phyloP scores from a whole-genome alignment of 2,888 invertebrate genomes.

The Lasiommata megera region DNA sequence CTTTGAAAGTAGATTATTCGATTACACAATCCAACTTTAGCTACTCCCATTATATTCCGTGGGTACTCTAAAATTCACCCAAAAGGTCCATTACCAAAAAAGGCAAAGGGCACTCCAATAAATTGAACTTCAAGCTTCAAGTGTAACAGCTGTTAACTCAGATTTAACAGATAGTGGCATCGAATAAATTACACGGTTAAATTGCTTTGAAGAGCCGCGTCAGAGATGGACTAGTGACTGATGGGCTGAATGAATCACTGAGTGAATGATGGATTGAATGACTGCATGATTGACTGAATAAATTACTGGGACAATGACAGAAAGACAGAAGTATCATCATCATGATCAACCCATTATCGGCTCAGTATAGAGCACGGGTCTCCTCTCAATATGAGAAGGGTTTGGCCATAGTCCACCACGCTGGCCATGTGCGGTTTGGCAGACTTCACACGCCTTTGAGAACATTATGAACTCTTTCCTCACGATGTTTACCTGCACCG shows the following conservation, averaged over 20 bases:
- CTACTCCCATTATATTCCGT: background rate
- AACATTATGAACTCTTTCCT: no score
- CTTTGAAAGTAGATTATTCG: background rate
- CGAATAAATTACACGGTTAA: background rate
- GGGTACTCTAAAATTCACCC: conserved; percentile 8
- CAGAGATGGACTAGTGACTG: background rate
- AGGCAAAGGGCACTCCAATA: conserved; percentile 1
- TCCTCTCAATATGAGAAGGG: no score
- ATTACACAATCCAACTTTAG: background rate
- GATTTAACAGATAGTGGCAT: background rate
- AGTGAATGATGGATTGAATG: background rate
- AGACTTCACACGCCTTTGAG: no score
- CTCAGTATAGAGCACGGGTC: no score
- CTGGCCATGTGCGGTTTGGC: no score
- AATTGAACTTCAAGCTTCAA: conserved; percentile 1
- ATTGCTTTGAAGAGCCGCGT: background rate
- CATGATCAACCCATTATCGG: no score
- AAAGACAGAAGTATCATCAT: no score
- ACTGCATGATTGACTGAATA: background rate
- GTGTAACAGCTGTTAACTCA: background rate
- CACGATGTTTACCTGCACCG: no score
- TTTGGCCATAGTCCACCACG: no score
- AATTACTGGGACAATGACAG: no score
- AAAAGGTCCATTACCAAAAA: background rate
- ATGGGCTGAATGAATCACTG: background rate